These are phyloP conservation scores for Fragum sueziense DNA, from an alignment of 2,888 invertebrate genomes.

Conservation along the genomic window DNA sequence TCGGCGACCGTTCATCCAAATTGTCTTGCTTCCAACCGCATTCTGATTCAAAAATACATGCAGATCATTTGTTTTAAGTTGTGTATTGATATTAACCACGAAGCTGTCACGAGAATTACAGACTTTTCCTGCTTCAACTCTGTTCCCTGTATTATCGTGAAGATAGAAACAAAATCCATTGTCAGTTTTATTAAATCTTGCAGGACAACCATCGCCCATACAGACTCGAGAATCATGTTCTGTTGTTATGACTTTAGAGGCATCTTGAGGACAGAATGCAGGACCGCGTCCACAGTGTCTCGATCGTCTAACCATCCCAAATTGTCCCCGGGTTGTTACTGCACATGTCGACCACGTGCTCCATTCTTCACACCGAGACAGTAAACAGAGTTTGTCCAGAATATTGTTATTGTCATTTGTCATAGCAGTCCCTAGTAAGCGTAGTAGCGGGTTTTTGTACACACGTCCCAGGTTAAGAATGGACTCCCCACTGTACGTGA, in stretches of 20 bases:
- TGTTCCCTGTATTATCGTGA: neutral
- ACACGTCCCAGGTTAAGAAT: neutral
- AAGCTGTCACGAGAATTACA: too few species aligned
- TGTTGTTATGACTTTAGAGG: neutral
- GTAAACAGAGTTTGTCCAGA: neutral
- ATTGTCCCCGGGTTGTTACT: neutral
- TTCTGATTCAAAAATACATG: neutral
- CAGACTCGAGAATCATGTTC: neutral
- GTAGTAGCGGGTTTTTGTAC: neutral
- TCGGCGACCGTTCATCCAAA: neutral
- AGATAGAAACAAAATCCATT: neutral
- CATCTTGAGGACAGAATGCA: neutral
- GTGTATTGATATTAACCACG: neutral
- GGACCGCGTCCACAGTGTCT: conserved; percentile 11
- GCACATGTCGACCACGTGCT: neutral
- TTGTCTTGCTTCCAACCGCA: neutral
- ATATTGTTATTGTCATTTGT: neutral
- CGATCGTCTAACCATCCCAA: conserved; percentile 13
- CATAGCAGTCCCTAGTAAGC: neutral
- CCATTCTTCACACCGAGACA: neutral
- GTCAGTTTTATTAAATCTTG: neutral
- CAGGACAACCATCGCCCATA: neutral
- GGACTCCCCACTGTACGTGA: too few species aligned
- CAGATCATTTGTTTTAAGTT: neutral
- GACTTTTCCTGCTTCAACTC: neutral